Evolutionary conservation across 2,888 invertebrate genomes (phyloP).

Genomic region (Marronus borbonicus): DNA sequence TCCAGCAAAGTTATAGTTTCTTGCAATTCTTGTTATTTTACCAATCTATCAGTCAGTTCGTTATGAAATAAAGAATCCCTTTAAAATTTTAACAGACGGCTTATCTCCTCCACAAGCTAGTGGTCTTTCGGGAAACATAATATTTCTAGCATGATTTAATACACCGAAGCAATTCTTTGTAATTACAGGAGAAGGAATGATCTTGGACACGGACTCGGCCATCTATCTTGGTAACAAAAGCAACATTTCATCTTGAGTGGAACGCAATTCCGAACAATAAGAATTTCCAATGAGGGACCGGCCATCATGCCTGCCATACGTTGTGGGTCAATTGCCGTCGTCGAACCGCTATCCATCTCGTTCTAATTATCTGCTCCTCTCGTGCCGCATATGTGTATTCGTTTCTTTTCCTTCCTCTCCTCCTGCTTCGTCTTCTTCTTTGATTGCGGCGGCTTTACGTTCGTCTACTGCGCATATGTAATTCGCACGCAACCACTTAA

Average conservation of each 20-base stretch:
- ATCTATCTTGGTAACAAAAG: slow-evolving; percentile 41
- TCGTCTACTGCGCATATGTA: slow-evolving; percentile 14
- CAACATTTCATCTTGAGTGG: slow-evolving; percentile 46
- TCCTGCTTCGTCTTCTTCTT: slow-evolving; percentile 20
- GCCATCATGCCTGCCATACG: slow-evolving; percentile 53
- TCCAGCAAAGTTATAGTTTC: no score
- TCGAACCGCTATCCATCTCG: slow-evolving; percentile 46
- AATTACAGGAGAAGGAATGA: slow-evolving; percentile 28
- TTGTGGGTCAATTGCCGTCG: slow-evolving; percentile 52
- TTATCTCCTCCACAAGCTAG: background rate
- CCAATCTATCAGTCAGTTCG: no score
- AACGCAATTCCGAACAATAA: slow-evolving; percentile 51
- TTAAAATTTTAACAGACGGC: no score
- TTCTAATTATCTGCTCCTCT: slow-evolving; percentile 41
- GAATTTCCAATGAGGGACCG: slow-evolving; percentile 54
- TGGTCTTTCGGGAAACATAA: slow-evolving; percentile 2
- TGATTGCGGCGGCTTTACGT: slow-evolving; percentile 8
- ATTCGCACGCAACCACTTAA: slow-evolving; percentile 20
- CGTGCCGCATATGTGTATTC: slow-evolving; percentile 19
- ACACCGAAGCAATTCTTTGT: slow-evolving; percentile 4
- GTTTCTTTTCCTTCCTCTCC: slow-evolving; percentile 16
- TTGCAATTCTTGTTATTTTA: no score
- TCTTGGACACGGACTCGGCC: slow-evolving; percentile 15
- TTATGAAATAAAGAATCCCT: no score
- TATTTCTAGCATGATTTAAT: slow-evolving; percentile 13